Evolutionary conservation across 2,888 invertebrate genomes (phyloP).

Genomic region (Drosophila macrothrix): DNA sequence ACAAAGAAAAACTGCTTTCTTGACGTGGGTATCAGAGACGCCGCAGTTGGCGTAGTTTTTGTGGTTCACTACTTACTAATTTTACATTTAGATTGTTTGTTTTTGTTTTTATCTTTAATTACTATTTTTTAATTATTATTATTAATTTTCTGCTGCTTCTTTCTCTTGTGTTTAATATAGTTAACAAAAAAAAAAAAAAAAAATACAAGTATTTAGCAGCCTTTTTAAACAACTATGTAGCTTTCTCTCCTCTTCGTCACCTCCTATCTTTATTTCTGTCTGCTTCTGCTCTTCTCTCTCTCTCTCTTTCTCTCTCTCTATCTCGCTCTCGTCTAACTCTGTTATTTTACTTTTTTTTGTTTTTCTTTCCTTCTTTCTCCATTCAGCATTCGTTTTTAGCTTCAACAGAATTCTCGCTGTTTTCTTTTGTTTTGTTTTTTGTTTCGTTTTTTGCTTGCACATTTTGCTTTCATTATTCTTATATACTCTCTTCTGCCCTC

Average conservation of each 20-base stretch:
- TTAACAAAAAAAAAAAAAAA: constrained; percentile 71
- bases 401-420: constrained; percentile 22
- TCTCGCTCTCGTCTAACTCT: not conserved
- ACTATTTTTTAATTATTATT: constrained; percentile 44
- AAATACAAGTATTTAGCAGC: constrained; percentile 59
- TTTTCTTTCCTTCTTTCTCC: not conserved
- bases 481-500: constrained; percentile 4
- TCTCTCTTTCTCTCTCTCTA: not conserved
- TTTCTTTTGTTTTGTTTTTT: constrained; percentile 2
- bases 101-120: constrained; percentile 18
- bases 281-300: not conserved
- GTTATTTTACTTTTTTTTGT: not conserved
- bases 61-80: constrained; percentile 65
- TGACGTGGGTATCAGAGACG: constrained; percentile 39
- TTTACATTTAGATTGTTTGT: constrained; percentile 57
- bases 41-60: constrained; percentile 24
- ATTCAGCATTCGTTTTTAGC: constrained; percentile 22
- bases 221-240: constrained; percentile 73
- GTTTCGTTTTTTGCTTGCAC: constrained; percentile 24
- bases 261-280: constrained; percentile 4
- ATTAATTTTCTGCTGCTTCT: constrained; percentile 54
- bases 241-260: constrained; percentile 23
- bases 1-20: constrained; percentile 60
- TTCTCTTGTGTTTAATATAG: constrained; percentile 53
- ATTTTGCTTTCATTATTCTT: constrained; percentile 23